Percentiles rank a stretch among this genome's conserved stretches.
Conservation (phyloP, 1,140 invertebrate genomes). For the Tenebrio molitor region DNA sequence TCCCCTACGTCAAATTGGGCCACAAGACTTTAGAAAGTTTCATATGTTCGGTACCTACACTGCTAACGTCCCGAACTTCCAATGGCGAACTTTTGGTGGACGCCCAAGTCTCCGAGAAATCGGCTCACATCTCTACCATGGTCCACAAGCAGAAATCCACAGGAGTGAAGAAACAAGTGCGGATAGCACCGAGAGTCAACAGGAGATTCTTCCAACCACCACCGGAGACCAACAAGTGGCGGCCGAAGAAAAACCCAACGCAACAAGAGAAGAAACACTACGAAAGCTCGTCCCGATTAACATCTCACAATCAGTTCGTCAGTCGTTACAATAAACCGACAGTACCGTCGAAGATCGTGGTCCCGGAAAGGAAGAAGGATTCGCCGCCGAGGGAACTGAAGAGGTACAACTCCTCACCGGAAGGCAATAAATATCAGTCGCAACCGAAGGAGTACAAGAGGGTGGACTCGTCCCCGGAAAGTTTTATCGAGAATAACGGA, state of each 20-base stretch:
- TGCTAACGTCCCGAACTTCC: slow-evolving; percentile 65
- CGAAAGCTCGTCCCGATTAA: slow-evolving; percentile 47
- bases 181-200: not conserved
- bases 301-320: slow-evolving; percentile 59
- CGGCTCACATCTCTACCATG: slow-evolving; percentile 72
- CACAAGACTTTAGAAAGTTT: slow-evolving; percentile 71
- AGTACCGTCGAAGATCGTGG: slow-evolving; percentile 34
- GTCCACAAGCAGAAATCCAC: slow-evolving; percentile 71
- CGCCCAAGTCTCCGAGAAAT: slow-evolving; percentile 69
- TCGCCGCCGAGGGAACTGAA: not conserved
- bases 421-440: not conserved
- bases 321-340: not conserved
- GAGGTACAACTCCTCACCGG: not conserved
- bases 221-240: slow-evolving; percentile 42
- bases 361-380: not conserved
- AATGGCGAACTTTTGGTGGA: slow-evolving; percentile 70
- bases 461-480: not conserved
- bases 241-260: slow-evolving; percentile 46
- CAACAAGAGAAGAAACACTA: slow-evolving; percentile 28
- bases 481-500: not conserved
- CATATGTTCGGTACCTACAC: slow-evolving; percentile 69
- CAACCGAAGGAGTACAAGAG: not conserved
- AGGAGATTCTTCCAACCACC: not conserved
- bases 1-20: slow-evolving; percentile 73
- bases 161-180: slow-evolving; percentile 51